Percentiles rank a stretch among this genome's conserved stretches.
These are phyloP conservation scores for Eustalomyia histrio DNA, from an alignment of 2,888 invertebrate species.

Conservation along the genomic window DNA sequence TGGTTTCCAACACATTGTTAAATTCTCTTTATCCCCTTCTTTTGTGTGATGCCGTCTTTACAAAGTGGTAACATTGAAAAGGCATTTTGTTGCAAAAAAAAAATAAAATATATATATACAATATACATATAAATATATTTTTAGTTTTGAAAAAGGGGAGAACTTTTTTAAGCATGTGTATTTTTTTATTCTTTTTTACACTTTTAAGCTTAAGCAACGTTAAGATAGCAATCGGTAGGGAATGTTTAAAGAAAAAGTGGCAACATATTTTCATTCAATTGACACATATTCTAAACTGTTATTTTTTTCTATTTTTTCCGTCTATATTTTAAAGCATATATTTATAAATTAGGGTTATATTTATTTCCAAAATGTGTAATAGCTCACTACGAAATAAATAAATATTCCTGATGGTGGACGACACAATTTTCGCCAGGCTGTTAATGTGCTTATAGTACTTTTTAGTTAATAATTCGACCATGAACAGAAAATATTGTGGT, in stretches of 20 bases:
- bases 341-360: neutral
- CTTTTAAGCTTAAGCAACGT: conserved; percentile 36
- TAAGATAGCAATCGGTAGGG: conserved; percentile 71
- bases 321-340: neutral
- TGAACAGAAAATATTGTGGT: no score
- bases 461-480: no score
- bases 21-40: neutral
- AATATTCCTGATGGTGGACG: no score
- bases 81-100: conserved; percentile 32
- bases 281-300: conserved; percentile 57
- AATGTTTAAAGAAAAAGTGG: conserved; percentile 50
- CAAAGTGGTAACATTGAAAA: conserved; percentile 19
- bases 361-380: no score
- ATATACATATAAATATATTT: neutral
- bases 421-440: no score
- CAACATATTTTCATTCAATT: conserved; percentile 65
- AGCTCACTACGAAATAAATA: no score
- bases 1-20: neutral
- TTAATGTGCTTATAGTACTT: no score
- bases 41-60: neutral
- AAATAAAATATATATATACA: neutral
- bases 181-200: conserved; percentile 10
- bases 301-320: conserved; percentile 4
- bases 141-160: conserved; percentile 5
- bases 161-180: neutral